Evolutionary conservation across 2,113 vertebrate species (phyloP), one percentile per base, ranked within the genome.

Genomic region (Ictalurus furcatus): DNA sequence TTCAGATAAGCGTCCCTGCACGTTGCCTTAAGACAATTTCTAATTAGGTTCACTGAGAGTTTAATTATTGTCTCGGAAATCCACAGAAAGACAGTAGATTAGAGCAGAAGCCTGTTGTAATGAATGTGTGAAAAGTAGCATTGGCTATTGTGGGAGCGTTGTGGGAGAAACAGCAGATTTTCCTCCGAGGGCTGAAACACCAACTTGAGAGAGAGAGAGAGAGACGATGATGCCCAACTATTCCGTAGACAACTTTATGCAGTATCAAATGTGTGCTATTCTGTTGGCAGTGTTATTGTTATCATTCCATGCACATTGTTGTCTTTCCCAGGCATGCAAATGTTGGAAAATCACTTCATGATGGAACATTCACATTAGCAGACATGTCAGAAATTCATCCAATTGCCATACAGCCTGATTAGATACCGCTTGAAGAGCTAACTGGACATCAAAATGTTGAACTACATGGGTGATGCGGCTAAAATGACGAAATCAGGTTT

Each of bases 201-300:
- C 3, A 52, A 97, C 96, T 96, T 96, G 93, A 96, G 89, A 89
- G 95, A 93, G 93, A 95, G 93, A 23, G 73, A 74, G 9, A 40
- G 9, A 52, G 48, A 34, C 34, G 93, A 94, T 93, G 91, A 97
- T 86, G 83, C 96, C 96, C 92, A 97, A 94, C 85, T 95, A 95
- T 81, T 96, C 95, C 89, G 96, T 86, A 87, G 94, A 89, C 63
- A 95, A 94, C 89, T 93, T 93, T 89, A 93, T 90, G 91, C 91
- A 91, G 88, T 80, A 30, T 69, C 65, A 30, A 28, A 65, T 14
- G 12, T 69, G 25, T 14, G 1, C 65, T 12, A 30, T 69, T n/a
- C 61, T 65, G 7, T 3, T 65, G 23, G 61, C 25, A 25, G 25
- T 65, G 61, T 25, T 11, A 65, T 9, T 63, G 23, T 25, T 63